These are phyloP conservation scores for Unio delphinus DNA, from an alignment of 2,888 invertebrate species.

Conservation along the genomic window DNA sequence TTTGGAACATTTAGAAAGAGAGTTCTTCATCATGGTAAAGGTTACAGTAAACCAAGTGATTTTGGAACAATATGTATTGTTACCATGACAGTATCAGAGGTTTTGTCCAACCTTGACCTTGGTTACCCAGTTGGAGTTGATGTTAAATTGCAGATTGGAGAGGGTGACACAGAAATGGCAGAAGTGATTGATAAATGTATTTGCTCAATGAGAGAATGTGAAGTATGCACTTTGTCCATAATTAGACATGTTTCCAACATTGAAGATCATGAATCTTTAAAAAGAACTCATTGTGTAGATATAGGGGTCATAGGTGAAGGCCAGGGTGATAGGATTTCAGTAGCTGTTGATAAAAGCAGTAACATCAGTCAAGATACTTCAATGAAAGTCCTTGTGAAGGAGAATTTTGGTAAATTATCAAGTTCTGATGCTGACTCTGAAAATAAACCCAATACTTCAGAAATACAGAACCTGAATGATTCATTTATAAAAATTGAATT, in stretches of 20 bases:
- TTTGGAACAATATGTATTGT: no score
- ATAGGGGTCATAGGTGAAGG: no score
- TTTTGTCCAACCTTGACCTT: neutral
- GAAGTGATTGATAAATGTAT: conserved; percentile 59
- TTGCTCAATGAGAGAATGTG: conserved; percentile 48
- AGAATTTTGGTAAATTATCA: no score
- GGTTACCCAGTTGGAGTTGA: conserved; percentile 21
- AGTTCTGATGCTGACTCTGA: no score
- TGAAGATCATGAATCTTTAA: neutral
- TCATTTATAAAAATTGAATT: conserved; percentile 5
- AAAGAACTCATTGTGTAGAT: neutral
- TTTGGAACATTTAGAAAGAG: conserved; percentile 13
- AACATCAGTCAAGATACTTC: no score
- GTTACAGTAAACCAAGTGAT: conserved; percentile 11
- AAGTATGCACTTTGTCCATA: conserved; percentile 15
- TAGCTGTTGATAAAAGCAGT: no score
- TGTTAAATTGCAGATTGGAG: conserved; percentile 39
- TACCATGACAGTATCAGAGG: no score
- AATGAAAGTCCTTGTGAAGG: no score
- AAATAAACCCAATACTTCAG: no score
- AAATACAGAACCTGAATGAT: no score
- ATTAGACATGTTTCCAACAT: neutral
- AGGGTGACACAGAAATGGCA: conserved; percentile 58
- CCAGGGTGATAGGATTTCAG: no score
- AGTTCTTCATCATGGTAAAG: conserved; percentile 15